Conservation (phyloP, 53 echinoderm and acorn worm genomes). For the Astropecten irregularis region DNA sequence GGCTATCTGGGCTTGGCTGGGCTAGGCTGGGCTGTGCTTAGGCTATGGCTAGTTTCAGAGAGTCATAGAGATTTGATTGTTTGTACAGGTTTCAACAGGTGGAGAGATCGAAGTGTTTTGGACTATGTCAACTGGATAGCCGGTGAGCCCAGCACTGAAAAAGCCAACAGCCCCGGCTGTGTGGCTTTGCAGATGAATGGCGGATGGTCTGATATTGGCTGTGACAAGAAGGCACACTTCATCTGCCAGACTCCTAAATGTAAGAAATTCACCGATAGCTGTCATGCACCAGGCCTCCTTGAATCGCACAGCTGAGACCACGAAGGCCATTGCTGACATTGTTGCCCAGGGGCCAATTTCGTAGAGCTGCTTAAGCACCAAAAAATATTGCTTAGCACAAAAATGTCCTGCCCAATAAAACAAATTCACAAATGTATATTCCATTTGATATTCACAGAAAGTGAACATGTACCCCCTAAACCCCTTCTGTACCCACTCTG, state of each 20-base stretch:
- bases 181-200: background rate
- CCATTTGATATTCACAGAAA: too few species aligned
- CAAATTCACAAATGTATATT: too few species aligned
- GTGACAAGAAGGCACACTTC: background rate
- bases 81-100: background rate
- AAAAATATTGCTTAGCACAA: too few species aligned
- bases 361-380: too few species aligned
- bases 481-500: too few species aligned
- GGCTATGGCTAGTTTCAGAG: background rate
- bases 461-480: too few species aligned
- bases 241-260: conserved; percentile 23
- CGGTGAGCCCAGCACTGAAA: background rate
- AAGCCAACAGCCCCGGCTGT: background rate
- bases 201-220: background rate
- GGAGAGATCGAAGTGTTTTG: conserved; percentile 1
- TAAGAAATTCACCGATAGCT: background rate
- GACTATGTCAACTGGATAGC: conserved; percentile 30
- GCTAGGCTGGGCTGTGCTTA: background rate
- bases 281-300: too few species aligned
- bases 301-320: too few species aligned
- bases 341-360: too few species aligned
- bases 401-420: too few species aligned
- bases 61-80: background rate
- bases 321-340: too few species aligned
- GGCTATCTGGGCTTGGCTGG: background rate